A percentile compares a stretch with the other conserved stretches of the same genome.
Evolutionary conservation across 2,797 vertebrate genomes (phyloP).

Genomic region (Phaenicophaeus curvirostris): DNA sequence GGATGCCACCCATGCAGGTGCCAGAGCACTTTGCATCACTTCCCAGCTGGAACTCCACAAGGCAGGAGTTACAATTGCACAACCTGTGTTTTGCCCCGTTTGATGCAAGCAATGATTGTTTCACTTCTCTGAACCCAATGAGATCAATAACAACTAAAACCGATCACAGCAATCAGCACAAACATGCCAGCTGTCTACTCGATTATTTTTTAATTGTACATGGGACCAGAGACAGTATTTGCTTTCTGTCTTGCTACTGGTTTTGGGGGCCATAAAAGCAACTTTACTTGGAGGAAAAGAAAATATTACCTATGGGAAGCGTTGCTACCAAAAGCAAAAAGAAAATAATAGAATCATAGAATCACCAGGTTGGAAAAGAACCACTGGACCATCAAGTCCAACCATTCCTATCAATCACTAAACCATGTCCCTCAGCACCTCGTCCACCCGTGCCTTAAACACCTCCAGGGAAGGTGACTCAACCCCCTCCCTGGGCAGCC

Average conservation of each 20-base stretch:
- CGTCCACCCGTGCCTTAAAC: too few relatives aligned
- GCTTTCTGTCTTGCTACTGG: not conserved
- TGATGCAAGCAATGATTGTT: not conserved
- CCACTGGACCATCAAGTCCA: too few relatives aligned
- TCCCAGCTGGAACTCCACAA: not conserved
- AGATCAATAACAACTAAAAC: not conserved
- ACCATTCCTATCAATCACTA: too few relatives aligned
- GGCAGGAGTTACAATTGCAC: not conserved
- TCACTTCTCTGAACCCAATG: not conserved
- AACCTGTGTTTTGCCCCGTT: not conserved
- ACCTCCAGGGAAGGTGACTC: too few relatives aligned
- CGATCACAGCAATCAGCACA: not conserved
- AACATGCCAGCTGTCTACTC: not conserved
- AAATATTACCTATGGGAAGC: not conserved
- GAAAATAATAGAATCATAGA: too few relatives aligned
- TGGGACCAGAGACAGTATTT: not conserved
- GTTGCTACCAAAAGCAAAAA: not conserved
- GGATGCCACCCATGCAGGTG: not conserved
- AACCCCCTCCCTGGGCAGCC: too few relatives aligned
- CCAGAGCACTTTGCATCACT: not conserved
- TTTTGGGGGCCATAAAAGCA: not conserved
- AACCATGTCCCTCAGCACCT: too few relatives aligned
- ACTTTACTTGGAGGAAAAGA: not conserved
- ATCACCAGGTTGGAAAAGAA: too few relatives aligned
- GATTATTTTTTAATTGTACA: not conserved